Evolutionary conservation across 64 coral and sea anemone genomes (phyloP).

Genomic region (Catalaphyllia jardinei): DNA sequence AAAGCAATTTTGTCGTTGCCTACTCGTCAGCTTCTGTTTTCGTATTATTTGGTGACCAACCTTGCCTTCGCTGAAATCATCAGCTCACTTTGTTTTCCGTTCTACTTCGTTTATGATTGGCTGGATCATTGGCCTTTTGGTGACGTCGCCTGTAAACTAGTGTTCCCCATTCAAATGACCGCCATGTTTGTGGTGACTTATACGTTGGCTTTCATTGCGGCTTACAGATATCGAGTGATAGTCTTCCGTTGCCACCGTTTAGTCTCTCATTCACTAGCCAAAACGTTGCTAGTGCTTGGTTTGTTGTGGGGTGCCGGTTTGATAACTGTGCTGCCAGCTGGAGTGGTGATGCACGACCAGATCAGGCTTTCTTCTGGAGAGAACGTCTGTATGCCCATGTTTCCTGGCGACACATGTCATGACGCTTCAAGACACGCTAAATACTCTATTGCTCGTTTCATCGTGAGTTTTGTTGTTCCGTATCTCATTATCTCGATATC

Average conservation of each 20-base stretch:
- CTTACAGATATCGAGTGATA: background rate
- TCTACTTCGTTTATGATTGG: background rate
- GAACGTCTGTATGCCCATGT: background rate
- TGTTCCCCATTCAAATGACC: background rate
- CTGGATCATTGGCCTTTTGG: background rate
- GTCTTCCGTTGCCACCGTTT: background rate
- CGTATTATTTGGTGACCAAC: constrained; percentile 17
- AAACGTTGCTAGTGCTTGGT: background rate
- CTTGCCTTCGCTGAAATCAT: constrained; percentile 5
- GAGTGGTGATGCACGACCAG: background rate
- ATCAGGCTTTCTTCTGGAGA: no score
- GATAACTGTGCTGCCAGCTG: background rate
- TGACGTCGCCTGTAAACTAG: background rate
- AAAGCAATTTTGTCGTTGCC: background rate
- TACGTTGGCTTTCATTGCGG: background rate
- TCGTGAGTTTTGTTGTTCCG: background rate
- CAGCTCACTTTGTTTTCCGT: background rate
- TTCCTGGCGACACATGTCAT: background rate
- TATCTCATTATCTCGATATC: constrained; percentile 1
- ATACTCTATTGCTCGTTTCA: background rate
- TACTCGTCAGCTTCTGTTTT: background rate
- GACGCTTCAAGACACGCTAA: background rate
- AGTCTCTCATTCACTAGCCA: background rate
- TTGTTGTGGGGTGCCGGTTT: background rate
- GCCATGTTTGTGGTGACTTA: constrained; percentile 6